These are phyloP conservation scores for zebrafish (Danio rerio) DNA, from an alignment of 2,113 vertebrate genomes.

Conservation along the genomic window DNA sequence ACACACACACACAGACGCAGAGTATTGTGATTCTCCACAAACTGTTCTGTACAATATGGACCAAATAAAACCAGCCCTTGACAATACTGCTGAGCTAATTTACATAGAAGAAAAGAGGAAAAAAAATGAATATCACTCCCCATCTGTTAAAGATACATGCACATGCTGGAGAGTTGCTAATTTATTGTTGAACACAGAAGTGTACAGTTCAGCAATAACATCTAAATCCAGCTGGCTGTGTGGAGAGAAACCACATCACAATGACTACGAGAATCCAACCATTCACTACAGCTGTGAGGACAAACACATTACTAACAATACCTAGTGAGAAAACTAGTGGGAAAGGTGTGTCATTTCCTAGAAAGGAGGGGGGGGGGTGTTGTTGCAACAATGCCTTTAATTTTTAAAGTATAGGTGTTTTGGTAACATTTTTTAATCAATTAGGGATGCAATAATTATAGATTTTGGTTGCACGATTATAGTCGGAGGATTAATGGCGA, in stretches of 20 bases:
- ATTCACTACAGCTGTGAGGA: not conserved
- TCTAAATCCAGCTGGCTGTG: not conserved
- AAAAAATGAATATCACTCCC: not conserved
- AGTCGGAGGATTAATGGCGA: no score
- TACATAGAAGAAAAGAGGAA: not conserved
- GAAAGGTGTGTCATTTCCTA: not conserved
- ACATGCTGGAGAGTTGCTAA: not conserved
- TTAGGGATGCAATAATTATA: no score
- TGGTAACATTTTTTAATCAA: no score
- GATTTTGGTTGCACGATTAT: no score
- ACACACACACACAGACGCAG: no score
- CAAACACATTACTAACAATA: not conserved
- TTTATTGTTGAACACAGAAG: not conserved
- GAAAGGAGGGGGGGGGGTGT: no score
- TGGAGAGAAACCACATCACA: not conserved
- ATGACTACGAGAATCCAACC: not conserved
- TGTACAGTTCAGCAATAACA: not conserved
- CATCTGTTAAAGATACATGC: slow-evolving; percentile 33
- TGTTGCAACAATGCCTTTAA: no score
- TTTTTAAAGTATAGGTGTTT: no score
- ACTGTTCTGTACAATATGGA: not conserved
- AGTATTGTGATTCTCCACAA: not conserved
- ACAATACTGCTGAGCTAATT: not conserved
- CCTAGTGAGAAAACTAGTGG: not conserved
- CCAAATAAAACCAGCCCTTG: not conserved